Evolutionary conservation across 2,113 vertebrate genomes (phyloP).

Genomic region (Tetraodon nigroviridis): DNA sequence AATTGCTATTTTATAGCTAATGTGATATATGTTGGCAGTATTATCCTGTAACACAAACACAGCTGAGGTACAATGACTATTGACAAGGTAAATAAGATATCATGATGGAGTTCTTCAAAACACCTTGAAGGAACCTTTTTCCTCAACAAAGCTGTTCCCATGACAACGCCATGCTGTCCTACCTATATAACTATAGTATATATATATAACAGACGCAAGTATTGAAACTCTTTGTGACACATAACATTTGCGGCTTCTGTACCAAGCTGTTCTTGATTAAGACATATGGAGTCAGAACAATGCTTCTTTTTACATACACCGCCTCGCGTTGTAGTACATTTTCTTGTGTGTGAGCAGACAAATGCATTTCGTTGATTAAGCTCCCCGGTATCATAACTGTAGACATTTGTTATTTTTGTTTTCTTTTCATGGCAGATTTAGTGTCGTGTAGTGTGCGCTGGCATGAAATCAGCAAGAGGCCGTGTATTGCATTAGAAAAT

Average conservation of each 20-base stretch:
- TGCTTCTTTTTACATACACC: neutral
- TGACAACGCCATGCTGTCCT: neutral
- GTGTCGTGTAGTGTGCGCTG: conserved; percentile 58
- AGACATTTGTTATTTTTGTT: conserved; percentile 37
- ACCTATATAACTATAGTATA: neutral
- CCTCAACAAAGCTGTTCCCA: too few relatives aligned
- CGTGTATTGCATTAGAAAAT: conserved; percentile 48
- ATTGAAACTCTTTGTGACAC: neutral
- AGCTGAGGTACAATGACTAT: neutral
- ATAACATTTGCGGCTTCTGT: neutral
- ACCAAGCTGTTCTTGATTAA: neutral
- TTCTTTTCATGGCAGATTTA: conserved; percentile 43
- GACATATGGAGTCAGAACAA: neutral
- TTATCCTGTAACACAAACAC: neutral
- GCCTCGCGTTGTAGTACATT: too few relatives aligned
- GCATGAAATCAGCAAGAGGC: conserved; percentile 47
- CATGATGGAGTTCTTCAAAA: too few relatives aligned
- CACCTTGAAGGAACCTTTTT: too few relatives aligned
- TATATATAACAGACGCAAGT: neutral
- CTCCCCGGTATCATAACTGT: conserved; percentile 28
- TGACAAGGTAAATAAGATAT: too few relatives aligned
- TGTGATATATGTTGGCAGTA: conserved; percentile 16
- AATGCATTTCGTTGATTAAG: conserved; percentile 42
- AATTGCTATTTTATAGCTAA: neutral
- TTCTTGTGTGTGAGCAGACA: conserved; percentile 4